Percentiles rank a stretch among this genome's conserved stretches.
These are phyloP conservation scores for Grallaria varia DNA, from an alignment of 2,113 vertebrate species.

Conservation along the genomic window DNA sequence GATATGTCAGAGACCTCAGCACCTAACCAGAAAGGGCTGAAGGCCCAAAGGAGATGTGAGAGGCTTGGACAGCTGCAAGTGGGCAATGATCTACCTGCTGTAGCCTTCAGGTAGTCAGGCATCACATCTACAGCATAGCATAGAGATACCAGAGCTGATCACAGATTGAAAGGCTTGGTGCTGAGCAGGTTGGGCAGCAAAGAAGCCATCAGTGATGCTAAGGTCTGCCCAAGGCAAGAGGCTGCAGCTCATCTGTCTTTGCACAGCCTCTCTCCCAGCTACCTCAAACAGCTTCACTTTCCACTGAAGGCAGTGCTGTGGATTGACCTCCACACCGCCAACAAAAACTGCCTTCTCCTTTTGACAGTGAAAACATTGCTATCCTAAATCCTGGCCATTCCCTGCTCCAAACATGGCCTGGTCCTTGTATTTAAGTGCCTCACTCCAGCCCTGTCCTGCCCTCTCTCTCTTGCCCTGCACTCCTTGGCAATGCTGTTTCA, in stretches of 20 bases:
- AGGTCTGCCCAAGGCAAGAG: neutral
- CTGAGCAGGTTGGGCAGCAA: neutral
- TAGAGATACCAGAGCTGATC: neutral
- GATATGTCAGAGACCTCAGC: neutral
- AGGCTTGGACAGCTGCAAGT: neutral
- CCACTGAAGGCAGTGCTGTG: neutral
- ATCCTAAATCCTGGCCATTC: neutral
- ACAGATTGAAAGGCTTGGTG: accelerated
- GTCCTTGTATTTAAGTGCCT: neutral
- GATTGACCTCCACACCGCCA: neutral
- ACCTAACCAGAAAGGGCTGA: neutral
- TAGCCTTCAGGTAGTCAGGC: neutral
- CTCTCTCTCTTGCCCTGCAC: neutral
- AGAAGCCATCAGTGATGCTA: neutral
- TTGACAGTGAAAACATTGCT: neutral
- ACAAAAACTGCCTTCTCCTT: neutral
- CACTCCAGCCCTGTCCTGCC: neutral
- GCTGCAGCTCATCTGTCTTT: neutral
- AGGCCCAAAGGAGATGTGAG: neutral
- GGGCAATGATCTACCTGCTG: neutral
- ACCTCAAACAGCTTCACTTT: neutral
- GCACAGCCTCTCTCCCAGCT: neutral
- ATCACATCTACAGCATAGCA: neutral
- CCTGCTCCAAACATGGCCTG: neutral
- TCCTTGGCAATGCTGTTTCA: neutral